phyloP scores from a whole-genome alignment of 2,113 vertebrate genomes.

The Hydrochoerus hydrochaeris region DNA sequence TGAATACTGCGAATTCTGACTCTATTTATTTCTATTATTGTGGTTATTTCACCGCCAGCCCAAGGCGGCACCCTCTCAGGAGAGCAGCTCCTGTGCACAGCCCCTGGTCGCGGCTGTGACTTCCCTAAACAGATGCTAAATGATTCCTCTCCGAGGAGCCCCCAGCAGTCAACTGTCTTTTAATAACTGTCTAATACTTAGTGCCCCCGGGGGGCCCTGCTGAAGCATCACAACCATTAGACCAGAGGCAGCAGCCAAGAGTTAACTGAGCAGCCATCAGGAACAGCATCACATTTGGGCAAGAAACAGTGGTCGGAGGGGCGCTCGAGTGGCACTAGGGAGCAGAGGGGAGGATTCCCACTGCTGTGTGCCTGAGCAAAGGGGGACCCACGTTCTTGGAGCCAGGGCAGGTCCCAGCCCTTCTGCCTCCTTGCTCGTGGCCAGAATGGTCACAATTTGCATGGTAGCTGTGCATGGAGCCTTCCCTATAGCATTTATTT shows the following conservation, averaged over 20 bases:
- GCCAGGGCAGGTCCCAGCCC: accelerated
- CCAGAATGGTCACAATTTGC: accelerated
- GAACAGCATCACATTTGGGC: neutral
- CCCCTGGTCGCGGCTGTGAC: neutral
- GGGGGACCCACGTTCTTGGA: neutral
- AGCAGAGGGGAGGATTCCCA: accelerated
- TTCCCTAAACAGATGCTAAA: neutral
- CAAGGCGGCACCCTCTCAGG: accelerated
- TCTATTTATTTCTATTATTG: accelerated
- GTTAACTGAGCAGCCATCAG: neutral
- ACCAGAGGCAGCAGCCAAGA: neutral
- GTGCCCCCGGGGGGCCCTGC: neutral
- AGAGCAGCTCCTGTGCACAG: accelerated
- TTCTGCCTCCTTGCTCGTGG: neutral
- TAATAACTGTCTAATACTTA: slow-evolving; percentile 49
- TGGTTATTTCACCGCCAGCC: accelerated
- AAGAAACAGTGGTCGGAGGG: neutral
- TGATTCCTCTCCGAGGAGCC: neutral
- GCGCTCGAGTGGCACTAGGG: neutral
- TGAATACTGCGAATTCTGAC: accelerated
- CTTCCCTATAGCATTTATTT: too few species aligned
- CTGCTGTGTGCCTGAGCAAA: accelerated
- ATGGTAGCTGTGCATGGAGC: accelerated
- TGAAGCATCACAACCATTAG: neutral
- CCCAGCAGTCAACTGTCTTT: slow-evolving; percentile 51